Evolutionary conservation across 1,140 invertebrate species (phyloP), one percentile per base, ranked within the genome.

Genomic region (Microplitis mediator): DNA sequence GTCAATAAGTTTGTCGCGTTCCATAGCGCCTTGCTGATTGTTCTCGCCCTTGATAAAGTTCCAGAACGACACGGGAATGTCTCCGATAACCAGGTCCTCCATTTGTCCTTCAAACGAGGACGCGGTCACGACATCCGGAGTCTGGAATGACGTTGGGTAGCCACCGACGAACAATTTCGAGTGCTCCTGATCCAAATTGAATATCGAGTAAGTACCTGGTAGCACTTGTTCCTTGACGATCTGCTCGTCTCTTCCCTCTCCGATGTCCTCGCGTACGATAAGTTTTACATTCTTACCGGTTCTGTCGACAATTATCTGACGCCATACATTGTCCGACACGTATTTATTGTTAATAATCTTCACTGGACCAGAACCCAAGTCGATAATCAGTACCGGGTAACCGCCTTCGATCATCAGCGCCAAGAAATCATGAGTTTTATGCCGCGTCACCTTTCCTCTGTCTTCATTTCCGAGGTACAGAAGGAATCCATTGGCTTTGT

Each of bases 101-200:
- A 99, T 94, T 77, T 93, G 90, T 3, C 98, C 98, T 61, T 93
- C 91, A 82, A 97, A 99, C 0, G 91, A 92, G 3, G 90, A 91
- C 58, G 91, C 90, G 6, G 88, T 90, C 3, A 98, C 88, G 0
- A 86, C 89, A 3, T 90, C 83, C 71, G 94, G 94, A 3, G 94
- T 89, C 58, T 91, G 89, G 73, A 91, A 92, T 3, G 89, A 89
- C 3, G 88, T 85, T 0, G 95, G 95, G 73, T 95, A 92, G 3
- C 97, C 96, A 32, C 97, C 98, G 2, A 98, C 92, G 83, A 95
- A 98, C 8, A 99, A 86, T 80, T 94, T 95, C 2, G 96, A 95
- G 67, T 93, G 90, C 36, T 96, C 90, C 66, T 90, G 89, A 79
- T 97, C 94, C 13, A 98, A 88, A 85, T 98, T 96, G 75, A 98